Evolutionary conservation across 2,113 vertebrate genomes (phyloP), one percentile per base, ranked within the genome.

Genomic region (Triplophysa rosa): DNA sequence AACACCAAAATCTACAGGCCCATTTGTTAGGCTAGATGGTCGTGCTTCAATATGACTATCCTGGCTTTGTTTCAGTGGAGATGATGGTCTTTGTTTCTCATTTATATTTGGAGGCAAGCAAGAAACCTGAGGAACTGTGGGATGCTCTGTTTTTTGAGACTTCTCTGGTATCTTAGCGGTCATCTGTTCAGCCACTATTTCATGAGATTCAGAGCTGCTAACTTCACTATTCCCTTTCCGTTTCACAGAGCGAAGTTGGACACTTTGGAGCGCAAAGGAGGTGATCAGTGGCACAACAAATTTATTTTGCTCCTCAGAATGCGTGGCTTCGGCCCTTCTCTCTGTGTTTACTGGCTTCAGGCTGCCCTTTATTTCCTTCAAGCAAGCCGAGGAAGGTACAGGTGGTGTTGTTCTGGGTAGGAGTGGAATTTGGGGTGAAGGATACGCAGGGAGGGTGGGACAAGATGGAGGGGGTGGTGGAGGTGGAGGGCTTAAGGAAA

Each of bases 161-260:
- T 90, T 90, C 80, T 90, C 87, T 72, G 89, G 86, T 87, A 80
- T 88, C 84, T 87, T 93, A 29, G 91, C 86, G 37, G 89, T 84
- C 84, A 92, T 75, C 68, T 82, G 72, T 78, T 92, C 85, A 82
- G 77, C 62, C 5, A 64, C 64, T n/a, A 86, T 91, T 88, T 94
- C 90, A 87, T 92, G 91, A 93, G 89, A 87, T 56, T 64, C 65
- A 33, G 65, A 86, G 89, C 87, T 62, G 79, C 86, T 88, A 37
- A 59, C 14, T 52, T 69, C 82, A 1, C 86, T 84, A 5, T 83
- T 88, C 24, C 89, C 87, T 1, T 70, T 71, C 83, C 89, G 93
- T 79, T 87, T 95, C 81, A 97, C 94, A 0, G 95, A 95, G 79
- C 95, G 94, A 80, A 98, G 87, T 83, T 96, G 96, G 49, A 99